A percentile compares a stretch with the other conserved stretches of the same genome.
Conservation (phyloP, 2,888 invertebrate species). For the Cistogaster globosa region DNA sequence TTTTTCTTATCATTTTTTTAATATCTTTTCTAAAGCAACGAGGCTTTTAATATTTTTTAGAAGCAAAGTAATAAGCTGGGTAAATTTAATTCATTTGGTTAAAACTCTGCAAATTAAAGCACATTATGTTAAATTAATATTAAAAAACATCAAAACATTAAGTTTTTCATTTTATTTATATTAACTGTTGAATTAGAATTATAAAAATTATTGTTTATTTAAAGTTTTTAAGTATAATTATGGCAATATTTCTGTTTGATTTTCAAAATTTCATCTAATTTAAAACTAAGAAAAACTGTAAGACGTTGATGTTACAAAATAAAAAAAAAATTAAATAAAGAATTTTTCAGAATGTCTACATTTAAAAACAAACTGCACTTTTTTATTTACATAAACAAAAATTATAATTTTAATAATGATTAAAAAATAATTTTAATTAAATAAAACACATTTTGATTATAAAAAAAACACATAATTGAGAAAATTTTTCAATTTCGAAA, state of each 20-base stretch:
- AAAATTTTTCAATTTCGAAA: no score
- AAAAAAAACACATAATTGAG: no score
- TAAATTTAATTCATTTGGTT: neutral
- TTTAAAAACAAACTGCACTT: constrained; percentile 51
- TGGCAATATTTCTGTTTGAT: constrained; percentile 14
- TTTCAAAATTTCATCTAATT: constrained; percentile 57
- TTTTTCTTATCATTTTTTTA: no score
- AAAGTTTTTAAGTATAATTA: constrained; percentile 20
- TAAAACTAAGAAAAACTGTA: constrained; percentile 60
- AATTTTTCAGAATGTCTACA: constrained; percentile 63
- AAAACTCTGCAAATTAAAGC: neutral
- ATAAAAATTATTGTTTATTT: constrained; percentile 47
- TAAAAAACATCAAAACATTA: no score
- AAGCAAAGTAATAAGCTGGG: neutral
- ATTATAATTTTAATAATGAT: neutral
- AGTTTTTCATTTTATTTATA: neutral
- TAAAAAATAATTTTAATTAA: neutral
- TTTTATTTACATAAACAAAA: constrained; percentile 41
- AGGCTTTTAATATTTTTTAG: no score
- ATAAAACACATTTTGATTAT: no score
- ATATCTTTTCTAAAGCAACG: no score
- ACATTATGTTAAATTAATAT: constrained; percentile 16
- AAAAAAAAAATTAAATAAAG: constrained; percentile 63
- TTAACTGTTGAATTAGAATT: constrained; percentile 57
- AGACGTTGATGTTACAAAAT: constrained; percentile 56